Conservation (phyloP, 1,140 invertebrate species). For the Brachionus koreanus region DNA sequence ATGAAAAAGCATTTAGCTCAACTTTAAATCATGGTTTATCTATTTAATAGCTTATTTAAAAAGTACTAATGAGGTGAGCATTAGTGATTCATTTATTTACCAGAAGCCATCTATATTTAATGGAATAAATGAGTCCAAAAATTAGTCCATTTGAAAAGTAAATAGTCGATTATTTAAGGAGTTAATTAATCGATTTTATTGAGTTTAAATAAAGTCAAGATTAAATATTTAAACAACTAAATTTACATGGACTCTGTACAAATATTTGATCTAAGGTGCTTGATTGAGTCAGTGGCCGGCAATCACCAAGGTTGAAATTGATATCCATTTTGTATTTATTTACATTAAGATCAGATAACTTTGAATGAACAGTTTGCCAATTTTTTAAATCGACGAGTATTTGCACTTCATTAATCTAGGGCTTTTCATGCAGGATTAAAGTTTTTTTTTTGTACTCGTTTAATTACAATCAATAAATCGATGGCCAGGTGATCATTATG, state of each 20-base stretch:
- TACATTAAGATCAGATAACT: constrained; percentile 32
- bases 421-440: not conserved
- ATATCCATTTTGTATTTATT: constrained; percentile 13
- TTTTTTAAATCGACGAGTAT: not conserved
- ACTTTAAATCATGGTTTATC: not conserved
- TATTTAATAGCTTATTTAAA: not conserved
- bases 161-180: not conserved
- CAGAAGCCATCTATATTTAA: not conserved
- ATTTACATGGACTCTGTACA: constrained; percentile 5
- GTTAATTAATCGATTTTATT: constrained; percentile 27
- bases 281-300: not conserved
- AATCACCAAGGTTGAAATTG: constrained; percentile 20
- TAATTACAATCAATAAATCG: constrained; percentile 27
- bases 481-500: not conserved
- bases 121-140: not conserved
- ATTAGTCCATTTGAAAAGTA: not conserved
- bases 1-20: not conserved
- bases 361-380: not conserved
- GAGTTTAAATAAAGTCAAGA: not conserved
- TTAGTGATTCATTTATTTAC: constrained; percentile 9
- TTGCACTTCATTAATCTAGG: constrained; percentile 26
- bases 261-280: not conserved
- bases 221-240: constrained; percentile 6
- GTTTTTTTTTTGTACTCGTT: not conserved
- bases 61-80: not conserved